Evolutionary conservation across 2,797 vertebrate species (phyloP).

Genomic region (Poecile montanus): DNA sequence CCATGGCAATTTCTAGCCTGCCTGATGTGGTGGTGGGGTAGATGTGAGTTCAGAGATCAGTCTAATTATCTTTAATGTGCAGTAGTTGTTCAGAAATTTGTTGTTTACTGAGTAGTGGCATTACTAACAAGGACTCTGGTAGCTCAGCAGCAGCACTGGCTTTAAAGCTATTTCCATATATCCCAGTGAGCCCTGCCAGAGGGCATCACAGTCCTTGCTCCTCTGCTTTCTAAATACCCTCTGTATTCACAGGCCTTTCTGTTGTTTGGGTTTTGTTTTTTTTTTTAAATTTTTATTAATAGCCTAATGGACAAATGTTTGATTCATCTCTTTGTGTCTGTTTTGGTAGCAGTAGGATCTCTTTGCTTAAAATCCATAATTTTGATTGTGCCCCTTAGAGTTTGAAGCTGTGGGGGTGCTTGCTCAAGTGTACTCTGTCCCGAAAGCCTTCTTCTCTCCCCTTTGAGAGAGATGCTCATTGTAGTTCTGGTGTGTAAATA

Average conservation of each 20-base stretch:
- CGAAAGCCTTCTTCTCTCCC: background rate
- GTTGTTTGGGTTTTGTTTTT: background rate
- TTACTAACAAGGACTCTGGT: background rate
- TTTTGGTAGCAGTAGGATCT: background rate
- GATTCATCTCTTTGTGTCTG: background rate
- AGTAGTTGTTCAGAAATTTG: background rate
- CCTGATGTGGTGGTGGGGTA: background rate
- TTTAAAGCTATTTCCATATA: background rate
- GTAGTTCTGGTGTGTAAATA: slow-evolving; percentile 31
- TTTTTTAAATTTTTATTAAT: background rate
- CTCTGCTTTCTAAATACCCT: background rate
- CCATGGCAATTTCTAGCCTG: background rate
- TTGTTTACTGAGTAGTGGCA: background rate
- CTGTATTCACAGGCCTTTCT: background rate
- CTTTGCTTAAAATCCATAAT: background rate
- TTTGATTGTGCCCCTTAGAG: background rate
- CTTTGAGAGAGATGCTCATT: background rate
- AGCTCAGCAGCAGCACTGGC: background rate
- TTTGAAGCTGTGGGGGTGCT: background rate
- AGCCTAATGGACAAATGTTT: background rate
- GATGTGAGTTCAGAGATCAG: background rate
- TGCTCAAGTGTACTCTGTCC: background rate
- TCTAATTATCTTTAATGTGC: background rate
- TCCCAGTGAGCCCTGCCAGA: background rate
- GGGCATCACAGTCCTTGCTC: background rate